Percentiles rank a stretch among this genome's conserved stretches.
Conservation (phyloP, 2,113 vertebrate genomes). For the Leptodactylus fuscus region DNA sequence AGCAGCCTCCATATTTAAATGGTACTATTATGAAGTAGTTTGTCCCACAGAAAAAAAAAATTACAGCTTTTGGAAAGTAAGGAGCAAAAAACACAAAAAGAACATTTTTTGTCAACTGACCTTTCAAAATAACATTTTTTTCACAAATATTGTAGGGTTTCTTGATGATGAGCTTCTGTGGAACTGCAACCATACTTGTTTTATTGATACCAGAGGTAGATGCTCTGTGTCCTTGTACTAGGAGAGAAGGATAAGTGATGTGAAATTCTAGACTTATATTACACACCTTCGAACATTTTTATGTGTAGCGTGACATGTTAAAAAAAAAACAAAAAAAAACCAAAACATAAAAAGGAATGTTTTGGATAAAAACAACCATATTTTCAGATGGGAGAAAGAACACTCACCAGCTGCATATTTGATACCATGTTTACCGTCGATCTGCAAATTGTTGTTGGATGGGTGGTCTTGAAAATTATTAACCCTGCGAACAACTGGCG, state of each 20-base stretch:
- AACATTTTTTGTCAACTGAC: too few species aligned
- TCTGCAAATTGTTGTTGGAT: constrained; percentile 32
- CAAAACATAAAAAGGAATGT: neutral
- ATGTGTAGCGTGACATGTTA: neutral
- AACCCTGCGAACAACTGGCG: constrained; percentile 1
- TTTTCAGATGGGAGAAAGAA: neutral
- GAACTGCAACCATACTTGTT: constrained; percentile 25
- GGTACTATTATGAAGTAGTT: too few species aligned
- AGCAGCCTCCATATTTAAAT: too few species aligned
- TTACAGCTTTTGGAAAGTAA: too few species aligned
- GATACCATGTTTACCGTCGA: constrained; percentile 36
- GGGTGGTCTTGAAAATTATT: constrained; percentile 44
- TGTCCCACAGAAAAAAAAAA: too few species aligned
- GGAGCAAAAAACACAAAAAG: too few species aligned
- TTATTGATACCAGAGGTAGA: constrained; percentile 54
- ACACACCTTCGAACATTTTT: neutral
- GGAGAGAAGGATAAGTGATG: neutral
- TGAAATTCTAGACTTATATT: neutral
- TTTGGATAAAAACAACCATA: neutral
- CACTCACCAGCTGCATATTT: constrained; percentile 49
- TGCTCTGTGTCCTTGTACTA: constrained; percentile 51
- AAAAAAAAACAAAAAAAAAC: neutral
- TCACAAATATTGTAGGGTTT: constrained; percentile 49
- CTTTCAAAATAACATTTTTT: constrained; percentile 35
- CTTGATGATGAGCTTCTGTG: constrained; percentile 44